These are phyloP conservation scores for Sphecodes monilicornis DNA, from an alignment of 2,888 invertebrate species.

Conservation along the genomic window DNA sequence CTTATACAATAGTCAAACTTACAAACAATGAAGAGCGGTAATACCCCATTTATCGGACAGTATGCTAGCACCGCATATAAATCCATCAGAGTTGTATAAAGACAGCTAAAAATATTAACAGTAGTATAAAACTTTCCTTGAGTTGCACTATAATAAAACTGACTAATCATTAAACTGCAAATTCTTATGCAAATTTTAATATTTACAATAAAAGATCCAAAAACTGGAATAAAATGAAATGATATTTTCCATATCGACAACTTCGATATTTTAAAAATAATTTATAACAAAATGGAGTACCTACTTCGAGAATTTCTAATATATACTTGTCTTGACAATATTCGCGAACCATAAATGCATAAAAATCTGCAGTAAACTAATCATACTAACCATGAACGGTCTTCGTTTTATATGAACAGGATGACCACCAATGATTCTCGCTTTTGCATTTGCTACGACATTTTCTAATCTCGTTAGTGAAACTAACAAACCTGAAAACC, in stretches of 20 bases:
- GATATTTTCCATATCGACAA: no score
- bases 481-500: conserved; percentile 12
- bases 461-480: background rate
- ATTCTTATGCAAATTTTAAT: no score
- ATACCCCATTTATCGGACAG: conserved; percentile 68
- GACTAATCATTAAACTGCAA: no score
- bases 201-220: no score
- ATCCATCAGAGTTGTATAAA: conserved; percentile 49
- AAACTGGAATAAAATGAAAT: no score
- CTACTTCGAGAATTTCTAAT: no score
- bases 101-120: conserved; percentile 63
- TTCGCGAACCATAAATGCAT: no score
- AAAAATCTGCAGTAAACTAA: background rate
- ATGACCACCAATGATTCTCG: conserved; percentile 67
- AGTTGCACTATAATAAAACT: no score
- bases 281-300: no score
- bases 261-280: no score
- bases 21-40: conserved; percentile 75
- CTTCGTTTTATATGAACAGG: conserved; percentile 51
- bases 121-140: background rate
- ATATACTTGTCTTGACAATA: no score
- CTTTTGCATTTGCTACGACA: background rate
- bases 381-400: conserved; percentile 63
- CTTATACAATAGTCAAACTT: conserved; percentile 28
- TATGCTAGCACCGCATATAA: conserved; percentile 71